phyloP scores from a whole-genome alignment of 1,140 invertebrate species.

The Chelonus insularis region DNA sequence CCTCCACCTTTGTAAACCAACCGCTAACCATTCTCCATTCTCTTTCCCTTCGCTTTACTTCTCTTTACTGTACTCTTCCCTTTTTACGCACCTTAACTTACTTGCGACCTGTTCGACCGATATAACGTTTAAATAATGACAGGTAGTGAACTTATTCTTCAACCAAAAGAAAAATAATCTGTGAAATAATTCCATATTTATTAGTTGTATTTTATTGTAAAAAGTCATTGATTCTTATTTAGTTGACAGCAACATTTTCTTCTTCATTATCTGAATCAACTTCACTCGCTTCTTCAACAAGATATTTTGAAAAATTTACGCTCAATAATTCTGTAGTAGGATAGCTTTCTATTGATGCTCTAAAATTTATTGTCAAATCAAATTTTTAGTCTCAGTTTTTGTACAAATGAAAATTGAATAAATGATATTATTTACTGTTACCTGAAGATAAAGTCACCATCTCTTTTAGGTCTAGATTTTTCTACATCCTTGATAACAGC shows the following conservation, averaged over 20 bases:
- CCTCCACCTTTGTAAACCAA: slow-evolving; percentile 35
- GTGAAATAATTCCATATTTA: no score
- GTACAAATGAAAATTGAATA: no score
- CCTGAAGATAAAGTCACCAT: slow-evolving; percentile 70
- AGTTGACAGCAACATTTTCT: slow-evolving; percentile 31
- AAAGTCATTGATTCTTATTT: neutral
- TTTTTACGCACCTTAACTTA: slow-evolving; percentile 17
- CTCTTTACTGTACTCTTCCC: slow-evolving; percentile 24
- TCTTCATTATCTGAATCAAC: slow-evolving; percentile 41
- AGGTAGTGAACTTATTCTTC: neutral
- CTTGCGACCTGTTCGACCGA: slow-evolving; percentile 14
- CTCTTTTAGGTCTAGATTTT: slow-evolving; percentile 63
- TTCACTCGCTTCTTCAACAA: slow-evolving; percentile 48
- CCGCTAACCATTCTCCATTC: slow-evolving; percentile 50
- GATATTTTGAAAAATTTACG: slow-evolving; percentile 66
- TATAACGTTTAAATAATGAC: neutral
- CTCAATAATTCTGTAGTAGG: slow-evolving; percentile 68
- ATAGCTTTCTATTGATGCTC: slow-evolving; percentile 56
- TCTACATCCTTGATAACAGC: slow-evolving; percentile 68
- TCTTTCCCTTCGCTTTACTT: slow-evolving; percentile 42
- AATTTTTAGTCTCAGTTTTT: slow-evolving; percentile 9
- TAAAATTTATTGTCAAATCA: slow-evolving; percentile 30
- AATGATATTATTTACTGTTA: no score
- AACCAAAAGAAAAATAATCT: no score
- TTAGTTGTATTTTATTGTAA: no score